These are phyloP conservation scores for Tinea pellionella DNA, from an alignment of 2,888 invertebrate genomes.

Conservation along the genomic window DNA sequence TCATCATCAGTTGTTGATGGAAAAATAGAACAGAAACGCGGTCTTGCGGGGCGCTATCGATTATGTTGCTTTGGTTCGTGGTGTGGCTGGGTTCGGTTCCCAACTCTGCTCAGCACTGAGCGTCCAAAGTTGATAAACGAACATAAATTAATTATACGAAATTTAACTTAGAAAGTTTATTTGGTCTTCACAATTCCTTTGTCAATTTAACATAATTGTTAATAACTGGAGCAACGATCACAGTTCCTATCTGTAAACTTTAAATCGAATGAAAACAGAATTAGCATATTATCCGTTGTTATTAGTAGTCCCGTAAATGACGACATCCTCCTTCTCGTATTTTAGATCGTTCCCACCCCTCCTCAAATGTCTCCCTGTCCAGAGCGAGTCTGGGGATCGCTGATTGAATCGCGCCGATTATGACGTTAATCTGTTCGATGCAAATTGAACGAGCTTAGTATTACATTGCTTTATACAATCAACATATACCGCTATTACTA, in stretches of 20 bases:
- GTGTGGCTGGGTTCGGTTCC: no score
- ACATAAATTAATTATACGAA: no score
- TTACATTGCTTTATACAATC: constrained; percentile 22
- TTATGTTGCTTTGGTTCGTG: no score
- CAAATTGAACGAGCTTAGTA: constrained; percentile 63
- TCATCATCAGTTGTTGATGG: no score
- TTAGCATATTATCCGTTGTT: constrained; percentile 66
- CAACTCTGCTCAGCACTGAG: no score
- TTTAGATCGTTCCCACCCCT: constrained; percentile 5
- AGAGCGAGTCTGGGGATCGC: constrained; percentile 50
- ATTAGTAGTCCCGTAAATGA: constrained; percentile 39
- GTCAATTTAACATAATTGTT: not conserved
- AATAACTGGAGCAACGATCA: not conserved
- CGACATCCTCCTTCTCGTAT: not conserved
- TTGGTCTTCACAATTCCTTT: not conserved
- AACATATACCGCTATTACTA: not conserved
- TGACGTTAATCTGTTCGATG: constrained; percentile 69
- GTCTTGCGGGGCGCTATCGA: no score
- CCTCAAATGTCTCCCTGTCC: constrained; percentile 26
- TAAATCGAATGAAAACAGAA: constrained; percentile 67
- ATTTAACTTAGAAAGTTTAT: no score
- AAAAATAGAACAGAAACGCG: no score
- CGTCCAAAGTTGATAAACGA: no score
- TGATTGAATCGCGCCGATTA: constrained; percentile 67
- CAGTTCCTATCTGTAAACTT: constrained; percentile 33